Evolutionary conservation across 2,797 vertebrate genomes (phyloP).

Genomic region (Xenops minutus): DNA sequence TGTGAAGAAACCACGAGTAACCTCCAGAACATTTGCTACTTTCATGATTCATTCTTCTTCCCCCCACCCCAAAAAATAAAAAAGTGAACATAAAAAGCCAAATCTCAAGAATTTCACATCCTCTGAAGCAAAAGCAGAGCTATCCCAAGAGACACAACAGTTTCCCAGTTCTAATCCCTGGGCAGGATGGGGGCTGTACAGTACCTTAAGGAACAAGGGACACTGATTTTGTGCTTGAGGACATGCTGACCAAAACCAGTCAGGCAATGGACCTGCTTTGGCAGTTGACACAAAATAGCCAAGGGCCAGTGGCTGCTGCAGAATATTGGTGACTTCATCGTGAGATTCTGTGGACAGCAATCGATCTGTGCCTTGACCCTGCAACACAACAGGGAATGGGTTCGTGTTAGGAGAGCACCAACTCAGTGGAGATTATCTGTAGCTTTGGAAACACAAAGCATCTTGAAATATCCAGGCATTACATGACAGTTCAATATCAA

Average conservation of each 20-base stretch:
- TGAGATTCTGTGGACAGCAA: constrained; percentile 91
- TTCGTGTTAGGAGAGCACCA: not conserved
- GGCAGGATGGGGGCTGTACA: not conserved
- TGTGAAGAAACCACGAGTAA: not conserved
- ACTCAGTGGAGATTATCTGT: not conserved
- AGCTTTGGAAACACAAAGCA: not conserved
- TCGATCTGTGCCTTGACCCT: constrained; percentile 94
- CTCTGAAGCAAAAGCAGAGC: not conserved
- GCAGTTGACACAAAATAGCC: constrained; percentile 98
- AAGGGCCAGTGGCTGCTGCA: constrained; percentile 95
- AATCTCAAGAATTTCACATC: not conserved
- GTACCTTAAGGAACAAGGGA: constrained; percentile 98
- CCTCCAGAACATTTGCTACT: not conserved
- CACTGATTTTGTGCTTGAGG: constrained; percentile 99
- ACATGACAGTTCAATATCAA: not conserved
- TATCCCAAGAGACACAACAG: not conserved
- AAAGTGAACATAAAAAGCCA: not conserved
- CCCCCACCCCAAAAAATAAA: not conserved
- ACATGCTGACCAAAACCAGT: constrained; percentile 99
- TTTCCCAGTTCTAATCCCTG: not conserved
- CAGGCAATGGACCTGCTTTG: constrained; percentile 94
- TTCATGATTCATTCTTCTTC: not conserved
- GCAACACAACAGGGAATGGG: not conserved
- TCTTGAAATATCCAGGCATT: not conserved
- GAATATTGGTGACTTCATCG: constrained; percentile 95